Evolutionary conservation across 37 sponge, comb jelly and placozoan genomes (phyloP).

Genomic region (Aplysina aerophoba): DNA sequence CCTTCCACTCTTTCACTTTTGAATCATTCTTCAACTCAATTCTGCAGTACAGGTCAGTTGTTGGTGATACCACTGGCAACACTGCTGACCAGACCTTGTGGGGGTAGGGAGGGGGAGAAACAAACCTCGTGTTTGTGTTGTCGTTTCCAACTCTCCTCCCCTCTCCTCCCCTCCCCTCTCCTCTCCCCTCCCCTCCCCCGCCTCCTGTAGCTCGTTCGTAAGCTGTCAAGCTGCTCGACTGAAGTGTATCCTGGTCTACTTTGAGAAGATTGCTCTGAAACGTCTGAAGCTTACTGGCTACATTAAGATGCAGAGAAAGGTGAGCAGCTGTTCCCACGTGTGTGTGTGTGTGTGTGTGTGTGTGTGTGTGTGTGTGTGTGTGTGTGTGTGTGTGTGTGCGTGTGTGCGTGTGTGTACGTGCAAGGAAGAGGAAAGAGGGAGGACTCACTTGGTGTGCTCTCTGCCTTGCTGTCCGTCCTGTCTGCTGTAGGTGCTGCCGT

Average conservation of each 20-base stretch:
- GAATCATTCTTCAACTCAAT: conserved; percentile 45
- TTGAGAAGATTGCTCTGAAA: conserved; percentile 49
- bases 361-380: no score
- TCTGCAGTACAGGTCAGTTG: background rate
- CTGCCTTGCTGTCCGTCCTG: background rate
- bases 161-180: no score
- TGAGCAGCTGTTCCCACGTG: no score
- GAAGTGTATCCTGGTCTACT: conserved; percentile 73
- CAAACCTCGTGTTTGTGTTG: no score
- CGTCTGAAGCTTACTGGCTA: conserved; percentile 40
- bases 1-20: conserved; percentile 52
- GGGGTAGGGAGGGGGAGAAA: no score
- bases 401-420: no score
- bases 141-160: no score
- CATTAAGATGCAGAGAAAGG: conserved; percentile 60
- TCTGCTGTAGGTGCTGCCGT: conserved; percentile 7
- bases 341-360: no score
- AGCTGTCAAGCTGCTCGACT: conserved; percentile 54
- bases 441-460: background rate
- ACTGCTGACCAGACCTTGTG: no score
- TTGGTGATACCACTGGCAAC: no score
- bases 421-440: background rate
- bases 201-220: background rate
- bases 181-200: background rate
- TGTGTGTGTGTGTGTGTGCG: no score